These are phyloP conservation scores for Pseudomugil tenellus DNA, from an alignment of 2,797 vertebrate genomes.

Conservation along the genomic window DNA sequence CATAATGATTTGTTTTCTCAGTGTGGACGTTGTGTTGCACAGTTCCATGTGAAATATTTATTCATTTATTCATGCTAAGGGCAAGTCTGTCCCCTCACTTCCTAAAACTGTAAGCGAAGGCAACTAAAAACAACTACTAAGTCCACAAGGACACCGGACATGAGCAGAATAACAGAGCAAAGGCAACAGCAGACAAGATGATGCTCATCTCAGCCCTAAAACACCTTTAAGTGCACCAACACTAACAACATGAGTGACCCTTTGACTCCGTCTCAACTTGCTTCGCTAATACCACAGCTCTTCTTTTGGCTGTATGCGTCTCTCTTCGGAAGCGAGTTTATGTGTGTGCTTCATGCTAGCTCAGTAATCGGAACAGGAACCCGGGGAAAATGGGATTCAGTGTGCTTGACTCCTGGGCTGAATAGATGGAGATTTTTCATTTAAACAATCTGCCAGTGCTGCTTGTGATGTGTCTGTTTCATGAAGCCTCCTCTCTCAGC, in stretches of 20 bases:
- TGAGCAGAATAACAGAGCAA: conserved; percentile 40
- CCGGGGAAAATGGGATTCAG: conserved; percentile 64
- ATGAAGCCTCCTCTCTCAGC: conserved; percentile 52
- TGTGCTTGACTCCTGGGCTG: conserved; percentile 61
- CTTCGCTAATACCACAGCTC: conserved; percentile 55
- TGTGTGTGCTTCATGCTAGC: conserved; percentile 37
- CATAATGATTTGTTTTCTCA: conserved; percentile 30
- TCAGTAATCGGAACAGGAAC: conserved; percentile 66
- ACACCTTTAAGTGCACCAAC: conserved; percentile 34
- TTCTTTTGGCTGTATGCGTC: conserved; percentile 30
- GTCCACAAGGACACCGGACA: conserved; percentile 44
- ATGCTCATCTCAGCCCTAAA: conserved; percentile 59
- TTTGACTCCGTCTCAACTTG: conserved; percentile 54
- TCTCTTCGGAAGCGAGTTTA: conserved; percentile 4
- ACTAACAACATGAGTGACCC: conserved; percentile 65
- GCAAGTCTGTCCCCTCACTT: conserved; percentile 55
- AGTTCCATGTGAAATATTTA: conserved; percentile 52
- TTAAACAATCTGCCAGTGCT: conserved; percentile 67
- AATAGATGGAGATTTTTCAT: conserved; percentile 70
- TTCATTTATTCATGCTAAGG: conserved; percentile 71
- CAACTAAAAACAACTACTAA: conserved; percentile 60
- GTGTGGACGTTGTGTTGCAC: conserved; percentile 41
- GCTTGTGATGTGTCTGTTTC: conserved; percentile 59
- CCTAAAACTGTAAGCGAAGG: conserved; percentile 69
- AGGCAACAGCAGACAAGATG: conserved; percentile 55